phyloP scores from a whole-genome alignment of 2,888 invertebrate species.

The Hydriomena furcata region DNA sequence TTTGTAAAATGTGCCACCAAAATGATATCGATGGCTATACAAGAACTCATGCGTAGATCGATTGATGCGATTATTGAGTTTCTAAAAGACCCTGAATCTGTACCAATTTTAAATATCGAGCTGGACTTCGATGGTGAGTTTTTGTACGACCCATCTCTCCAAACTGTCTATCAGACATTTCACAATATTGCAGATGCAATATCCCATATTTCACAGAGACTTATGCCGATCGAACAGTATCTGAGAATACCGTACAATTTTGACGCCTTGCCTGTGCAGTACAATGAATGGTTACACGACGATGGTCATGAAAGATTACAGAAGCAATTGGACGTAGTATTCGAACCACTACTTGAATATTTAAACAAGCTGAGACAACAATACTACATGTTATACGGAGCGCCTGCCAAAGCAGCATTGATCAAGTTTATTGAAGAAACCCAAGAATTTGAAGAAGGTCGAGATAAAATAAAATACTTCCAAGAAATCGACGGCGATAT shows the following conservation, averaged over 20 bases:
- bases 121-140: conserved; percentile 82
- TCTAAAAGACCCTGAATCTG: conserved; percentile 75
- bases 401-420: conserved; percentile 71
- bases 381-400: conserved; percentile 83
- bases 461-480: conserved; percentile 85
- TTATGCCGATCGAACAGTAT: conserved; percentile 83
- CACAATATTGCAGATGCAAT: conserved; percentile 83
- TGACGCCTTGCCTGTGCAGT: conserved; percentile 81
- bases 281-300: conserved; percentile 82
- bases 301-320: conserved; percentile 80
- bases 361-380: conserved; percentile 75
- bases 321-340: conserved; percentile 78
- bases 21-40: conserved; percentile 84
- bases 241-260: conserved; percentile 64
- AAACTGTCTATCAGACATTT: conserved; percentile 82
- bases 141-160: conserved; percentile 83
- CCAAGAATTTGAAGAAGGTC: conserved; percentile 83
- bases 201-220: conserved; percentile 79
- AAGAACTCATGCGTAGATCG: conserved; percentile 86
- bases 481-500: conserved; percentile 84
- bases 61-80: conserved; percentile 85
- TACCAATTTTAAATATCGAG: conserved; percentile 85
- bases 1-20: conserved; percentile 73
- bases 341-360: conserved; percentile 82
- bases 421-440: conserved; percentile 74